A percentile compares a stretch with the other conserved stretches of the same genome.
phyloP scores from a whole-genome alignment of 2,888 invertebrate species.

The Zaprionus bogoriensis region DNA sequence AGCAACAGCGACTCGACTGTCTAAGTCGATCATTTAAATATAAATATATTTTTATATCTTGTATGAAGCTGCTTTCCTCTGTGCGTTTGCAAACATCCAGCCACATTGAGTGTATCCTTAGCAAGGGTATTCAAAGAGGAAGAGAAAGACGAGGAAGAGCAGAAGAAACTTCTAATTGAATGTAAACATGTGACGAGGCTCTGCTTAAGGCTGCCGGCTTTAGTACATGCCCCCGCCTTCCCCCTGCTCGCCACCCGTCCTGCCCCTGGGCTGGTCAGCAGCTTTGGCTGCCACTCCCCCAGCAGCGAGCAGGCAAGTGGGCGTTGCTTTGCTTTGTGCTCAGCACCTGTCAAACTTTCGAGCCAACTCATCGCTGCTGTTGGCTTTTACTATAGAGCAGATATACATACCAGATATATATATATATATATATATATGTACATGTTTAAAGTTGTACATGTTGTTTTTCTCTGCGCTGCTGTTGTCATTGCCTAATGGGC shows the following conservation, averaged over 20 bases:
- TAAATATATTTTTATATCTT: no score
- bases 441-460: constrained; percentile 36
- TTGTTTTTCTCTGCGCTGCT: constrained; percentile 14
- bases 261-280: neutral
- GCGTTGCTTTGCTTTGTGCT: constrained; percentile 35
- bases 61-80: no score
- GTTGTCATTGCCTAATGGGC: constrained; percentile 65
- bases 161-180: constrained; percentile 67
- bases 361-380: constrained; percentile 52
- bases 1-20: no score
- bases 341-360: constrained; percentile 51
- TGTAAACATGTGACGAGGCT: constrained; percentile 64
- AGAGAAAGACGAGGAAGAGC: no score
- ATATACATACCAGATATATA: constrained; percentile 24
- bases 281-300: neutral
- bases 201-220: constrained; percentile 22
- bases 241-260: neutral
- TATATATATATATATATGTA: neutral
- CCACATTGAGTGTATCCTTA: no score
- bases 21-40: no score
- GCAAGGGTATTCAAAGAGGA: no score
- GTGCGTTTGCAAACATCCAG: no score
- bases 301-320: constrained; percentile 10
- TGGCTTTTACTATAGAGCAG: constrained; percentile 28
- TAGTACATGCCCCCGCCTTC: neutral